phyloP scores from a whole-genome alignment of 2,888 invertebrate genomes.

The Eremobia ochroleuca region DNA sequence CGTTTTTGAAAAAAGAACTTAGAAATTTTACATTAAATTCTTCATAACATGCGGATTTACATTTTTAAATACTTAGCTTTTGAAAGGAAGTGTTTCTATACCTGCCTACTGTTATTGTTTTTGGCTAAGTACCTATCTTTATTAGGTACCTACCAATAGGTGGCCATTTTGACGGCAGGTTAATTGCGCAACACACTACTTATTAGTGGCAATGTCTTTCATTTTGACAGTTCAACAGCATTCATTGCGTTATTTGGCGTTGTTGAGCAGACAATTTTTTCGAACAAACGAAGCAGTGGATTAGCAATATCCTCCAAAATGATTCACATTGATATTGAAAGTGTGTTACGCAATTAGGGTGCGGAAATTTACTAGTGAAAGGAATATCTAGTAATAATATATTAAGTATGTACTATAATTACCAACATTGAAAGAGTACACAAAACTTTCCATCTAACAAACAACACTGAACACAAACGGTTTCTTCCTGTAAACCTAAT shows the following conservation, averaged over 20 bases:
- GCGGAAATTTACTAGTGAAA: neutral
- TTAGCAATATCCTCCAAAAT: neutral
- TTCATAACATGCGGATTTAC: neutral
- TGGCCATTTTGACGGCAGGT: neutral
- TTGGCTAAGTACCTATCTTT: neutral
- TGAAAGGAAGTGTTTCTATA: neutral
- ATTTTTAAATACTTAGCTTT: neutral
- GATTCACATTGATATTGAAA: neutral
- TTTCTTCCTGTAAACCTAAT: neutral
- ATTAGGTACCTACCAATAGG: neutral
- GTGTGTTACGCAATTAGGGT: too few species aligned
- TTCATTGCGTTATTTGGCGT: neutral
- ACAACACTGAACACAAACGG: neutral
- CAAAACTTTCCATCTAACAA: neutral
- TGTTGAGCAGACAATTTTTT: neutral
- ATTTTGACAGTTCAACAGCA: neutral
- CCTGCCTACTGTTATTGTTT: neutral
- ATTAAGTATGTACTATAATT: neutral
- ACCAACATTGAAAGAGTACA: neutral
- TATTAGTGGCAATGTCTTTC: neutral
- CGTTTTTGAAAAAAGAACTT: slow-evolving; percentile 20
- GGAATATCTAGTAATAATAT: neutral
- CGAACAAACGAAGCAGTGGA: neutral
- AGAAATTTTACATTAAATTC: slow-evolving; percentile 8
- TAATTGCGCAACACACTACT: neutral